These are phyloP conservation scores for Andricus quercusramuli DNA, from an alignment of 2,888 invertebrate species.

Conservation along the genomic window DNA sequence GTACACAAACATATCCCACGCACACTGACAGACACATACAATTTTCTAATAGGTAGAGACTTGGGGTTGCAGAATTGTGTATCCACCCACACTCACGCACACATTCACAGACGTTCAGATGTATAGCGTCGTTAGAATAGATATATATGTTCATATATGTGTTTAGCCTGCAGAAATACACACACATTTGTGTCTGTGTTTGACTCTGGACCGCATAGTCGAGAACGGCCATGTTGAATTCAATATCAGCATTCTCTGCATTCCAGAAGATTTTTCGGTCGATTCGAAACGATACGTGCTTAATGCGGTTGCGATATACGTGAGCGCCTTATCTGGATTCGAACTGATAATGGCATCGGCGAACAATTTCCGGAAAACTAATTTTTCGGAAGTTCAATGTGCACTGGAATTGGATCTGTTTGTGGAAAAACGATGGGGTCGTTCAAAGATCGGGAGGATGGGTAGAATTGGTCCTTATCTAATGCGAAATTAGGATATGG, in stretches of 20 bases:
- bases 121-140: background rate
- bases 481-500: background rate
- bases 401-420: background rate
- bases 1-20: background rate
- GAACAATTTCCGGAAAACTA: background rate
- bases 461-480: conserved; percentile 18
- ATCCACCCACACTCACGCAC: background rate
- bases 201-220: conserved; percentile 59
- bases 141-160: background rate
- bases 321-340: conserved; percentile 52
- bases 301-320: conserved; percentile 57
- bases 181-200: conserved; percentile 50
- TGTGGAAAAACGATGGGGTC: background rate
- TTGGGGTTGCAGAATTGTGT: conserved; percentile 2
- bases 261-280: conserved; percentile 70
- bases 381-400: conserved; percentile 18
- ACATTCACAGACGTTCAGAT: background rate
- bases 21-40: conserved; percentile 7
- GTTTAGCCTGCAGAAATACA: conserved; percentile 13
- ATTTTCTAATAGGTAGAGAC: background rate
- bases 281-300: conserved; percentile 63
- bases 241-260: conserved; percentile 76
- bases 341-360: conserved; percentile 2
- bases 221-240: conserved; percentile 78
- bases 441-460: conserved; percentile 31